Evolutionary conservation across 2,888 invertebrate genomes (phyloP).

Genomic region (Drosophila longiperda): DNA sequence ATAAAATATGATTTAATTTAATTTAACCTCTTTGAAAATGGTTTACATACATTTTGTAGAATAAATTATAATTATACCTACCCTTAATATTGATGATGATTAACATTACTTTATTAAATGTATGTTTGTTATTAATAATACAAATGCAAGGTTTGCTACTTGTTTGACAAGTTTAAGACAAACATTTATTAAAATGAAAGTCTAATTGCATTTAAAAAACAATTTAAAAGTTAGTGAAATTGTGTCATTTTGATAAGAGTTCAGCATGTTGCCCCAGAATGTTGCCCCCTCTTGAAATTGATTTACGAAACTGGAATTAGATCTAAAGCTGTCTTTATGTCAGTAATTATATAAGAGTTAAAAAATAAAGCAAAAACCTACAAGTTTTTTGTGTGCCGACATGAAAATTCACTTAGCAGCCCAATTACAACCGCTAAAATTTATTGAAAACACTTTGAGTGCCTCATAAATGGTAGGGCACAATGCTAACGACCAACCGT

Average conservation of each 20-base stretch:
- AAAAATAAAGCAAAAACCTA: not conserved
- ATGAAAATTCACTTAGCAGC: slow-evolving; percentile 65
- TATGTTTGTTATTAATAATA: too few species aligned
- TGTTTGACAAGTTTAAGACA: not conserved
- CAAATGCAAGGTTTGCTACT: too few species aligned
- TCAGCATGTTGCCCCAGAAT: not conserved
- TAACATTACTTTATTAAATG: too few species aligned
- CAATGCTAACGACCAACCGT: slow-evolving; percentile 54
- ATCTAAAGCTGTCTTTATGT: not conserved
- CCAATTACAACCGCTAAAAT: slow-evolving; percentile 49
- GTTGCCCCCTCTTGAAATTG: not conserved
- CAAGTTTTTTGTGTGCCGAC: slow-evolving; percentile 30
- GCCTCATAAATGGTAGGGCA: slow-evolving; percentile 46
- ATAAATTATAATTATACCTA: not conserved
- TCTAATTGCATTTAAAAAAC: not conserved
- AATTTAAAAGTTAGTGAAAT: not conserved
- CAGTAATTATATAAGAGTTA: not conserved
- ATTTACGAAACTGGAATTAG: not conserved
- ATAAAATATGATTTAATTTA: not conserved
- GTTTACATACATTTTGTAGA: not conserved
- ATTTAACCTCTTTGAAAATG: too few species aligned
- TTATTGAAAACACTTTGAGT: slow-evolving; percentile 55
- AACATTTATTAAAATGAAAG: not conserved
- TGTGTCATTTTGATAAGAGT: not conserved
- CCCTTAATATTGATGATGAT: too few species aligned